Evolutionary conservation across 1,140 invertebrate genomes (phyloP), one percentile per base, ranked within the genome.

Genomic region (Bathynomus jamesi): DNA sequence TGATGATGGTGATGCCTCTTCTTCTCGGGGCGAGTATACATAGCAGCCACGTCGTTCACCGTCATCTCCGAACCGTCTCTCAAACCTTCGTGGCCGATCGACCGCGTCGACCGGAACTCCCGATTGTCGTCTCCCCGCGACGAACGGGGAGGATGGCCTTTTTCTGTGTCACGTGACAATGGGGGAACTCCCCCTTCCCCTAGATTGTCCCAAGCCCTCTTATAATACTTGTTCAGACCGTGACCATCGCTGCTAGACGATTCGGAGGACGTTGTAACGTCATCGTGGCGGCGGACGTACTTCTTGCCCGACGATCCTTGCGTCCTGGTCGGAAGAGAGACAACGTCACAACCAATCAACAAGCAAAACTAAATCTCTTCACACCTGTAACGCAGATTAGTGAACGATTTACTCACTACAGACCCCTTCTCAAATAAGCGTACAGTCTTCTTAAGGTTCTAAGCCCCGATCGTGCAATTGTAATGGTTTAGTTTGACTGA

Each of bases 121-220:
- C 76, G 78, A 29, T 80, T 73, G 63, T 90, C 89, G 62, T 88
- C 85, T 40, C 86, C 82, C 11, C 88, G 82, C 1, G 85, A 85
- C 53, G 86, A 84, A 78, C 87, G 86, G 72, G 70, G 66, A 32
- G 67, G 68, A 29, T 13, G 85, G 82, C 79, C 87, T 87, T 61
- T 85, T 86, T 28, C 88, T 86, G 69, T 63, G 31, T 77, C n/a
- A 46, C 75, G 30, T 28, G 28, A 61, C 46, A 61, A 31, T 21
- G 40, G 65, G 30, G 11, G 90, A 29, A 32, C 67, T 31, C 71
- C 86, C 17, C 90, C 89, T 82, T 93, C 90, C 80, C 94, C 91
- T 4, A 95, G 85, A 81, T 95, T 94, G 79, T 94, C 92, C 93
- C 93, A 95, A 4, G 93, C 93, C 81, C 93, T 89, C 21, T 91